Base-by-base conservation (phyloP, 2,888 invertebrate genomes). In the Drosophila flavopinicola region DNA sequence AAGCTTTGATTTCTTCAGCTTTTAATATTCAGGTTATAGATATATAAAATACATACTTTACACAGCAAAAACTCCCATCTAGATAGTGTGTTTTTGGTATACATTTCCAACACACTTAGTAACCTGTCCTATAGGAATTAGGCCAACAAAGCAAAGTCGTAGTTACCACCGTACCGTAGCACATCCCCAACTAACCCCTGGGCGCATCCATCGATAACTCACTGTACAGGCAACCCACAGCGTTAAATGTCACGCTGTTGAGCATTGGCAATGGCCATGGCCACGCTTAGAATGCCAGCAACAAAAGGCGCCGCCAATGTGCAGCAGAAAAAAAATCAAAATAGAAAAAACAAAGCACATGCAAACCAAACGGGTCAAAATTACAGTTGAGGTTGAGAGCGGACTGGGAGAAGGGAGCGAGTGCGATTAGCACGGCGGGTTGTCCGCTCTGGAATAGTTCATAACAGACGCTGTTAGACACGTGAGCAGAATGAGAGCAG, bases 201-300 rank as follows among this genome's bases (percentile, higher is more conserved):
- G 15, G 20, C 11, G 6, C 13, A 15, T 6, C 6, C 35, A 39
- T 37, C 27, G 33, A 60, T 45, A 24, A 13, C 6, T 48, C 53
- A 35, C 37, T 56, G 48, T 44, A 17, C 23, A 11, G 27, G 42
- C 35, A 66, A 59, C 66, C 47, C 69, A 53, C 27, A 27, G 74
- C 63, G 67, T 39, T 58, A 63, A 78, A 54, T 72, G 84, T 79
- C 79, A 78, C 77, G 84, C 84, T 84, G 65, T 32, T 73, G 69
- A 66, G 56, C 80, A 78, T 64, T 54, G 84, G 61, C 72, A 68
- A 65, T 63, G 72, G 75, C 72, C 75, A 49, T 69, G 75, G 57
- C 68, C 58, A 57, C 51, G 76, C 84, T 76, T 66, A 78, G 84
- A 83, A 75, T 69, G 60, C 61, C 73, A 72, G 32, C 59, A 66